Evolutionary conservation across 2,888 invertebrate species (phyloP).

Genomic region (Caenorhabditis becei): DNA sequence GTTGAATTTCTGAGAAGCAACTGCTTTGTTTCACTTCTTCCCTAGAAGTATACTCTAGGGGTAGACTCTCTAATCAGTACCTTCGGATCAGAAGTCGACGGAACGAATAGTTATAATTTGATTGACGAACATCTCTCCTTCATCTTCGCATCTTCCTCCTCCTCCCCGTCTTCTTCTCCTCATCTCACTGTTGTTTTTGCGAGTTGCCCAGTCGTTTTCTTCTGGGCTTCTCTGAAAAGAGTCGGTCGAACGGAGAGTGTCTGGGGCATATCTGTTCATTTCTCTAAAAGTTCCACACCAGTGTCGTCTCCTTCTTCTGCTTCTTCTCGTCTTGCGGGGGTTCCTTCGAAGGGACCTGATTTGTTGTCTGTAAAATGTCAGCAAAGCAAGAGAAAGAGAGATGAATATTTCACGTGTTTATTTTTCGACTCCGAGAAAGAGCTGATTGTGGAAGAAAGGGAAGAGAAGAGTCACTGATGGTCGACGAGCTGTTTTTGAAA

Average conservation of each 20-base stretch:
- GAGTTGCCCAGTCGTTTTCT: not conserved
- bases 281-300: conserved; percentile 2
- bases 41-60: no score
- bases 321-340: not conserved
- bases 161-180: conserved; percentile 16
- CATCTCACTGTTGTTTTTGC: conserved; percentile 5
- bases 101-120: not conserved
- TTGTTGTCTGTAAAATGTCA: not conserved
- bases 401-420: conserved; percentile 55
- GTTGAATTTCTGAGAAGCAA: not conserved
- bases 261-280: conserved; percentile 1
- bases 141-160: conserved; percentile 9
- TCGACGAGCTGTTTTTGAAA: conserved; percentile 47
- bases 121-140: conserved; percentile 18
- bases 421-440: conserved; percentile 34
- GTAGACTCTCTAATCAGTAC: not conserved
- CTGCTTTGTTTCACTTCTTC: not conserved
- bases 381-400: conserved; percentile 4
- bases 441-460: conserved; percentile 31
- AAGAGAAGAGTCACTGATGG: conserved; percentile 17
- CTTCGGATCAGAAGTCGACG: not conserved
- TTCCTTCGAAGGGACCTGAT: not conserved
- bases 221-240: conserved; percentile 7
- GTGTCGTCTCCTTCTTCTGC: not conserved
- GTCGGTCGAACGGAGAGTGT: not conserved